Percentiles rank a stretch among this genome's conserved stretches.
Conservation (phyloP, 2,797 vertebrate genomes). For the Nyctalus aviator region DNA sequence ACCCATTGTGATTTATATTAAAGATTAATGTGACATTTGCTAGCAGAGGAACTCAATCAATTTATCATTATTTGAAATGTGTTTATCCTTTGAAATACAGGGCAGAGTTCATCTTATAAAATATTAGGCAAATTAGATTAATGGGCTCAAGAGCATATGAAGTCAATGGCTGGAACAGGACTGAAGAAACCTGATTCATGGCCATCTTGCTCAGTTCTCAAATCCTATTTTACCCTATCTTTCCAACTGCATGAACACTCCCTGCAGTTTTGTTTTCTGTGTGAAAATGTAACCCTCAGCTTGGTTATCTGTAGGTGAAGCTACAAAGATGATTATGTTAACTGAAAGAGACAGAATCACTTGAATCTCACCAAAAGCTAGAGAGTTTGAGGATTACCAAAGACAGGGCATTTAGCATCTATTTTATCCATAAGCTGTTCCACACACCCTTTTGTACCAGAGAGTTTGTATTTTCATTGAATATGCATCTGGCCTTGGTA, state of each 20-base stretch:
- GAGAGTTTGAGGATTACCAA: background rate
- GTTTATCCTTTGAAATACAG: slow-evolving; percentile 62
- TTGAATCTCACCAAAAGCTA: background rate
- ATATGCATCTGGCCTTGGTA: background rate
- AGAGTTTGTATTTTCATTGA: background rate
- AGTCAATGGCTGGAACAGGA: slow-evolving; percentile 55
- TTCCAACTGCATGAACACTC: background rate
- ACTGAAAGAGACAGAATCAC: background rate
- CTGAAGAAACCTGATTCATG: background rate
- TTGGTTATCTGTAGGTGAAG: background rate
- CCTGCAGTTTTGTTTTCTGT: slow-evolving; percentile 31
- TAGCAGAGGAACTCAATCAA: slow-evolving; percentile 48
- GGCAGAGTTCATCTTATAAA: slow-evolving; percentile 46
- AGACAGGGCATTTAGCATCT: background rate
- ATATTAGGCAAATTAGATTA: slow-evolving; percentile 45
- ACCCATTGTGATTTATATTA: slow-evolving; percentile 3
- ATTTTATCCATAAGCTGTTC: background rate
- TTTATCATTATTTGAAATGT: slow-evolving; percentile 64
- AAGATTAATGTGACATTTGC: slow-evolving; percentile 65
- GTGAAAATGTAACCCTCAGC: background rate
- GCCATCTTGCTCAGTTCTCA: background rate
- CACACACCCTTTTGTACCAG: background rate
- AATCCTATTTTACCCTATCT: background rate
- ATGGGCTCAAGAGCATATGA: slow-evolving; percentile 54
- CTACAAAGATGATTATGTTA: background rate